Base-by-base conservation (phyloP, 92 coral and sea anemone species). In the Phenganax subtilis region DNA sequence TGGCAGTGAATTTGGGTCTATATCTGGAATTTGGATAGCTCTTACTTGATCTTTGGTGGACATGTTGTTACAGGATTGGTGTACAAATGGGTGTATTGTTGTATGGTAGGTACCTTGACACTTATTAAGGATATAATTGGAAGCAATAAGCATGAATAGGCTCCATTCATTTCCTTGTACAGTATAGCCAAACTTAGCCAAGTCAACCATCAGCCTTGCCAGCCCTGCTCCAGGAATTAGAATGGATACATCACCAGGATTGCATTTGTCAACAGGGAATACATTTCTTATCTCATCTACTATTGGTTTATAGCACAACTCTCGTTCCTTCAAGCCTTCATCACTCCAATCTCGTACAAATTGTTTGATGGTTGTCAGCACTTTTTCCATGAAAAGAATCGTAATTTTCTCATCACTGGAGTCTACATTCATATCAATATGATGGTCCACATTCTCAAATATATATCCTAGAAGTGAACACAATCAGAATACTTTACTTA, bases 131-230 rank as follows among this genome's bases (percentile, higher is more conserved):
- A 94, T 86, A 69, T 90, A 94, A 82, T 94, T 93, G 7, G 98
- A 94, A 15, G 98, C 98, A 87, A 94, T 90, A 44, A 94, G 88
- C 98, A 94, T 94, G 61, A 89, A 94, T 57, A 94, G 80, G 65
- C 98, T 94, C 98, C 98, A 94, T 64, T 94, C 98, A 76, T 94
- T 94, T 30, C 98, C 98, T 87, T 94, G 98, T 80, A 96, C 89
- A 20, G 82, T 83, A 83, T 88, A 94, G 74, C 98, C 98, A 74
- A 91, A 88, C 64, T 77, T 85, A 9, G 97, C 98, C 73, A 94
- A 88, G 15, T 92, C 93, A 87, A 88, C 91, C 97, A 92, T 88
- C 44, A 94, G 87, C 83, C 98, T 84, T 51, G 92, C 98, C 11
- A 94, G 89, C 10, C 98, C 98, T 53, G 98, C 98, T 1, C 98